Base-by-base conservation (phyloP, 1,140 invertebrate species). In the Zaprionus gabonicus region DNA sequence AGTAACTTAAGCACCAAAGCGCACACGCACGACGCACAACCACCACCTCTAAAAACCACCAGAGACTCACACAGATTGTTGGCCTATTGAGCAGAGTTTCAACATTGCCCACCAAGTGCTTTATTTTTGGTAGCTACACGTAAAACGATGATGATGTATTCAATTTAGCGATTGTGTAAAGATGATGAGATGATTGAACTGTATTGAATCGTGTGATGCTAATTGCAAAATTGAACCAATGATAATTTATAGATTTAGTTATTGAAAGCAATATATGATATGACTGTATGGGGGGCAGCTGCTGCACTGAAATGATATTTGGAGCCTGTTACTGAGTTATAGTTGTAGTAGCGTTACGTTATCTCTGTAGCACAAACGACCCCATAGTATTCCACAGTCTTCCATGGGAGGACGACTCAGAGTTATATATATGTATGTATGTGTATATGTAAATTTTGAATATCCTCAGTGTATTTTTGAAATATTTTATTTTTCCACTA, bases 401-500 rank as follows among this genome's bases (percentile, higher is more conserved):
- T 25, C 13, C 38, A 34, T 2, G 15, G 9, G 25, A 9, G 64
- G 66, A 60, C 60, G 5, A 65, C 64, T 62, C 49, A 38, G 15
- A 55, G 46, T 38, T 49, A 17, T 41, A 23, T 38, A 63, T 49
- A 25, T 41, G 17, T 46, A 63, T 56, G 38, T 63, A 53, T 51
- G 41, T 72, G 15, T 70, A 23, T 20, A 12, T 75, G 41, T 58
- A 63, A 20, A 4, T 59, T 77, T 38, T 51, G 64, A 27, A 59
- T 64, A 71, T 68, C 58, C 41, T 71, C n/a, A 23, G 60, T 82
- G 80, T 88, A 84, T 88, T 87, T 87, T 88, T 87, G 81, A 81
- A 83, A 78, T 63, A 41, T 49, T 81, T 71, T 81, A 53, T 81
- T 68, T 75, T 88, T 81, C 66, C 80, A 79, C 73, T 59, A 53